Evolutionary conservation across 2,113 vertebrate species (phyloP).

Genomic region (Theristicus caerulescens): DNA sequence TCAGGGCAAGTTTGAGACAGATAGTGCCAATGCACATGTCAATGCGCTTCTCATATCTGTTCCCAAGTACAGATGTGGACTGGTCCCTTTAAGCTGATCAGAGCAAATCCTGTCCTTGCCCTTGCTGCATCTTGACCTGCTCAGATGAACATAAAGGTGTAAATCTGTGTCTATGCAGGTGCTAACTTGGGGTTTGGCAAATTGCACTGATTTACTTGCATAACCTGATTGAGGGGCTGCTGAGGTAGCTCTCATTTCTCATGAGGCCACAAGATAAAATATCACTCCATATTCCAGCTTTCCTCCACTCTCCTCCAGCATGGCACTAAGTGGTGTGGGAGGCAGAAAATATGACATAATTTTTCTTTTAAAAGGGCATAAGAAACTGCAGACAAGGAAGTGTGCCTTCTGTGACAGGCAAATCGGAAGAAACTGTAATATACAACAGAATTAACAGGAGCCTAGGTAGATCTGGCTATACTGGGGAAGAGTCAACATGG

Average conservation of each 20-base stretch:
- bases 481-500: background rate
- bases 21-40: accelerated
- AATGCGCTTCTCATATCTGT: background rate
- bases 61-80: background rate
- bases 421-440: background rate
- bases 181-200: background rate
- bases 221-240: constrained; percentile 1
- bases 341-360: background rate
- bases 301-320: background rate
- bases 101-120: background rate
- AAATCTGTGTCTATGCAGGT: background rate
- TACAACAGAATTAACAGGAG: background rate
- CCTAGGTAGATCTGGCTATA: background rate
- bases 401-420: background rate
- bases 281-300: background rate
- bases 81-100: background rate
- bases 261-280: background rate
- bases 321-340: background rate
- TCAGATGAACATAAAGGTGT: background rate
- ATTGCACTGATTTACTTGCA: background rate
- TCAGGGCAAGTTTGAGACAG: background rate
- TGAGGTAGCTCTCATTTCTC: constrained; percentile 10
- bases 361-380: background rate
- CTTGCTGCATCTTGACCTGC: background rate
- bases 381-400: background rate